Evolutionary conservation across 2,113 vertebrate species (phyloP).

Genomic region (Bolborhynchus lineola): DNA sequence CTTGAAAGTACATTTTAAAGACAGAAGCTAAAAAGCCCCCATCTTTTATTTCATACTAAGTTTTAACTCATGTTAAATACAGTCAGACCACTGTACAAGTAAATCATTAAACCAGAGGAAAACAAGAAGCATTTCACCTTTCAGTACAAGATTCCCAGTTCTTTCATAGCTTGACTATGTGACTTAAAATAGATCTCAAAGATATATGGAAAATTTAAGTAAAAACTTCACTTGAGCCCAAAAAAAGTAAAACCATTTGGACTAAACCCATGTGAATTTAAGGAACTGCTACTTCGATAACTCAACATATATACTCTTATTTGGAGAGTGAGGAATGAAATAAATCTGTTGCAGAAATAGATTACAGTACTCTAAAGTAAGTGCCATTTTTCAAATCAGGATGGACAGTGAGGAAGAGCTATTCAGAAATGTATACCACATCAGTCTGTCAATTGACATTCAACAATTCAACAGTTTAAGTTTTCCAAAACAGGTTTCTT

Average conservation of each 20-base stretch:
- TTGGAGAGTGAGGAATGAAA: not conserved
- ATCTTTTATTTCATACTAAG: not conserved
- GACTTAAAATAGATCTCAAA: not conserved
- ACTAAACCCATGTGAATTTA: not conserved
- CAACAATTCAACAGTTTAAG: not conserved
- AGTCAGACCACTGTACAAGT: not conserved
- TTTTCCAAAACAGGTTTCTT: not conserved
- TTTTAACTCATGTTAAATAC: not conserved
- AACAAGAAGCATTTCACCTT: not conserved
- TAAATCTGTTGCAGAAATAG: not conserved
- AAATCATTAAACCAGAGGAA: not conserved
- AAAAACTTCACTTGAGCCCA: not conserved
- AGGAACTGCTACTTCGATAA: not conserved
- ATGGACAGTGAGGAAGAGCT: not conserved
- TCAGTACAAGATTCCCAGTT: not conserved
- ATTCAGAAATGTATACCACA: not conserved
- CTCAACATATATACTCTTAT: not conserved
- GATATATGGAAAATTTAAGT: not conserved
- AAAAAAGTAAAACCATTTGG: not conserved
- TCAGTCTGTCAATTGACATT: not conserved
- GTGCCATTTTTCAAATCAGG: not conserved
- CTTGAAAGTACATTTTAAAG: not conserved
- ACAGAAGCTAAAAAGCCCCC: not conserved
- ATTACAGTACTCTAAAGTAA: not conserved
- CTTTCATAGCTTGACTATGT: not conserved